Conservation (phyloP, 2,113 vertebrate species). For the Aspidoscelis tigris region DNA sequence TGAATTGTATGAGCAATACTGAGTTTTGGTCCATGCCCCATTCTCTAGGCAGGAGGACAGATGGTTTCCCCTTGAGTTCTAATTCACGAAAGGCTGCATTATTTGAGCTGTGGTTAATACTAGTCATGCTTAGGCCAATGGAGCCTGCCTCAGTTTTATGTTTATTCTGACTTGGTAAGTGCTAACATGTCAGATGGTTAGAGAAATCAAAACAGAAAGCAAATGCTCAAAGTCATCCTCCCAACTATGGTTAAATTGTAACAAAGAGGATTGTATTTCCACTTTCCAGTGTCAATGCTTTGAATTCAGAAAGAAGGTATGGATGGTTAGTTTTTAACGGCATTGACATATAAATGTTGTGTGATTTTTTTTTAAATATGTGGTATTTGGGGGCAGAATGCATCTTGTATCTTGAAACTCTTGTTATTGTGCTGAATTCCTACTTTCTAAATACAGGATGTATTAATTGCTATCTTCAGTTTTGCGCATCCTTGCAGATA, state of each 20-base stretch:
- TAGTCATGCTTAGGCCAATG: not conserved
- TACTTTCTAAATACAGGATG: slow-evolving; percentile 56
- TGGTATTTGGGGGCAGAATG: not conserved
- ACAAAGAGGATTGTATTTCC: not conserved
- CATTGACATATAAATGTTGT: slow-evolving; percentile 51
- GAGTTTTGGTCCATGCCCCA: not conserved
- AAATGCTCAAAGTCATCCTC: not conserved
- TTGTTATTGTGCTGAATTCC: slow-evolving; percentile 55
- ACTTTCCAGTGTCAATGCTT: slow-evolving; percentile 1
- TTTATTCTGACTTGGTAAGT: not conserved
- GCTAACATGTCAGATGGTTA: not conserved
- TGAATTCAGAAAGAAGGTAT: slow-evolving; percentile 24
- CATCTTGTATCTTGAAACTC: slow-evolving; percentile 64
- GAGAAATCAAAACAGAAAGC: not conserved
- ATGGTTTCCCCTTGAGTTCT: not conserved
- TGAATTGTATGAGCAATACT: not conserved
- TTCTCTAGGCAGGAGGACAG: not conserved
- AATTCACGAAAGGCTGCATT: not conserved
- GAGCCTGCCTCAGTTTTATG: not conserved
- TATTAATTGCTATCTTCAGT: slow-evolving; percentile 54
- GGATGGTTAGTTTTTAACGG: slow-evolving; percentile 46
- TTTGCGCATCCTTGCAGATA: slow-evolving; percentile 16
- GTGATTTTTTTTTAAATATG: not conserved
- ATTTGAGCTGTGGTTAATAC: not conserved
- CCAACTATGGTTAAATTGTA: slow-evolving; percentile 1